Conservation (phyloP, 2,888 invertebrate genomes). For the Brassicogethes aeneus region DNA sequence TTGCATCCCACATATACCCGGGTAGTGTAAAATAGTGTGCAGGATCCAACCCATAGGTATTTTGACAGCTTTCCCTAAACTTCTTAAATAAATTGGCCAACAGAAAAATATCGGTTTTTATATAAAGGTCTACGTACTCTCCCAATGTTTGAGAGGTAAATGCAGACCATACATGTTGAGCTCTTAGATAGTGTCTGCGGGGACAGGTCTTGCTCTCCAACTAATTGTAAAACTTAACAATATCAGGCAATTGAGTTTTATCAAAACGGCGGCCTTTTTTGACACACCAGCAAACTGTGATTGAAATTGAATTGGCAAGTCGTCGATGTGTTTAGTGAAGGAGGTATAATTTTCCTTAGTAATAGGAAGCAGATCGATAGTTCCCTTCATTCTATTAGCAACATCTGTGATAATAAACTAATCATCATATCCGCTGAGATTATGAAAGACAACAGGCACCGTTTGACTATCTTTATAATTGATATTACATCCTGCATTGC, state of each 20-base stretch:
- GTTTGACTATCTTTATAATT: slow-evolving; percentile 22
- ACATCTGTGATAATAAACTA: slow-evolving; percentile 27
- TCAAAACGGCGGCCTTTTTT: slow-evolving; percentile 15
- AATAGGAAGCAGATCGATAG: slow-evolving; percentile 21
- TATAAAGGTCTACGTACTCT: slow-evolving; percentile 31
- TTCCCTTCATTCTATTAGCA: slow-evolving; percentile 13
- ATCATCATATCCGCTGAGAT: slow-evolving; percentile 25
- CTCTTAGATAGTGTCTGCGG: slow-evolving; percentile 28
- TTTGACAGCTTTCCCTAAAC: slow-evolving; percentile 24
- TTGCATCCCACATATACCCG: slow-evolving; percentile 24
- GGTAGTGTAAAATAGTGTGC: slow-evolving; percentile 25
- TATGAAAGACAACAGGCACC: slow-evolving; percentile 30
- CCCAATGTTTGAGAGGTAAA: slow-evolving; percentile 27
- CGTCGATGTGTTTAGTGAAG: slow-evolving; percentile 19
- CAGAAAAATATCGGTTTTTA: slow-evolving; percentile 32
- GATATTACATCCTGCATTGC: slow-evolving; percentile 28
- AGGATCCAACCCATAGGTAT: slow-evolving; percentile 28
- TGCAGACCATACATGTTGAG: slow-evolving; percentile 26
- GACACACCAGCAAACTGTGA: slow-evolving; percentile 1
- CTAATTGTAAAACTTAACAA: slow-evolving; percentile 19
- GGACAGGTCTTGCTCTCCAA: slow-evolving; percentile 18
- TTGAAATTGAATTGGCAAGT: slow-evolving; percentile 12
- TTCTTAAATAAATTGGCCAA: slow-evolving; percentile 33
- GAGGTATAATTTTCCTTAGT: slow-evolving; percentile 31
- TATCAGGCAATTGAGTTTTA: slow-evolving; percentile 19